Conservation (phyloP, 2,888 invertebrate genomes). For the Hypercompe scribonia region DNA sequence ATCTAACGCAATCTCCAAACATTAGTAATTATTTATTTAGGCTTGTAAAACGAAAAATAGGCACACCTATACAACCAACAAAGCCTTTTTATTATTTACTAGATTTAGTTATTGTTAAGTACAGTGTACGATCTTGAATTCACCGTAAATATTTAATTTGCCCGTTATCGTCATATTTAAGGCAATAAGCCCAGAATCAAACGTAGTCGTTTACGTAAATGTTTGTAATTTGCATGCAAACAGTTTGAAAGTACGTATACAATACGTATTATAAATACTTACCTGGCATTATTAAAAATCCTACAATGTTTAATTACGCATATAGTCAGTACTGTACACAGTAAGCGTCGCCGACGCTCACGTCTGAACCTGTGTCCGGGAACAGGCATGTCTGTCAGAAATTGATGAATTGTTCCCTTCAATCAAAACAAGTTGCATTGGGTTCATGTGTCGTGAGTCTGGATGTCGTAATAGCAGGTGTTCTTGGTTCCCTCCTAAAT, state of each 20-base stretch:
- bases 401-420: too few species aligned
- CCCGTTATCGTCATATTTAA: constrained; percentile 26
- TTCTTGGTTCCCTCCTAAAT: too few species aligned
- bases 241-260: neutral
- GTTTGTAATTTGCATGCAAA: constrained; percentile 11
- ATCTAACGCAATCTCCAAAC: neutral
- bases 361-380: neutral
- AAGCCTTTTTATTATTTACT: neutral
- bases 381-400: too few species aligned
- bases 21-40: neutral
- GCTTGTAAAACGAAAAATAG: neutral
- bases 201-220: constrained; percentile 13
- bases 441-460: too few species aligned
- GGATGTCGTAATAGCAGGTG: too few species aligned
- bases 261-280: too few species aligned
- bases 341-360: neutral
- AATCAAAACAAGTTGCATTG: too few species aligned
- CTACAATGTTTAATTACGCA: neutral
- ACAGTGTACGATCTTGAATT: constrained; percentile 8
- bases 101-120: constrained; percentile 8
- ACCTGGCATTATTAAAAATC: constrained; percentile 1
- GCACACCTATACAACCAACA: neutral
- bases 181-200: constrained; percentile 14
- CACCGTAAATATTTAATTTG: constrained; percentile 23
- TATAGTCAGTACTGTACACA: neutral